Evolutionary conservation across 1,140 invertebrate genomes (phyloP), one percentile per base, ranked within the genome.

Genomic region (Leptinotarsa texana): DNA sequence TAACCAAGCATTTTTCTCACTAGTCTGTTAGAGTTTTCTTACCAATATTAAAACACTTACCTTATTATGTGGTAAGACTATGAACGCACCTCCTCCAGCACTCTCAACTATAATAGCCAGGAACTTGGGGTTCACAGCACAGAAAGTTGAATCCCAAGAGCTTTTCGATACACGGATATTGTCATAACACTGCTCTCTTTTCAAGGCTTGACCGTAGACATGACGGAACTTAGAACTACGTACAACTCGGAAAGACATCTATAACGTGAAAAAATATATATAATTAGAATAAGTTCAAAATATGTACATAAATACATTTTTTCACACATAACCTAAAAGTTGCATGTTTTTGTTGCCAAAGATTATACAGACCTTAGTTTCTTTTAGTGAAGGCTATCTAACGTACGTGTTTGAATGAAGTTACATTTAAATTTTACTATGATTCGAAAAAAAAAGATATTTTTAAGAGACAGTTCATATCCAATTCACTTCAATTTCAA

Each of bases 71-170:
- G 98, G 97, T 80, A 99, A 88, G 73, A 99, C 98, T 82, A 99
- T 94, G 87, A 99, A 99, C 74, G 98, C 96, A 74, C 97, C 97
- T 75, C 98, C 98, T 73, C 98, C 98, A 67, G 97, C 97, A 65
- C 96, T 97, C 87, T 99, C 98, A 69, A 98, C 98, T 85, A 99
- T 98, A 82, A 99, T 96, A 74, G 98, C 98, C 79, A 99, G 88
- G 88, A 99, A 99, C 88, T 99, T 99, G 21, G 98, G 97, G 88
- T 99, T 99, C 77, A 99, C 98, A 78, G 95, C 94, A 90, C 97
- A 99, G 86, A 99, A 99, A 73, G 96, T 97, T 65, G 97, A 98
- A 86, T 99, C 98, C 96, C 96, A 98, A 61, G 96, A 97, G 84
- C 95, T 97, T 86, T 99, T 98, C 21, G 97, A 98, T 63, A 99